These are phyloP conservation scores for Pocillopora damicornis DNA, from an alignment of 64 coral and sea anemone species.

Conservation along the genomic window DNA sequence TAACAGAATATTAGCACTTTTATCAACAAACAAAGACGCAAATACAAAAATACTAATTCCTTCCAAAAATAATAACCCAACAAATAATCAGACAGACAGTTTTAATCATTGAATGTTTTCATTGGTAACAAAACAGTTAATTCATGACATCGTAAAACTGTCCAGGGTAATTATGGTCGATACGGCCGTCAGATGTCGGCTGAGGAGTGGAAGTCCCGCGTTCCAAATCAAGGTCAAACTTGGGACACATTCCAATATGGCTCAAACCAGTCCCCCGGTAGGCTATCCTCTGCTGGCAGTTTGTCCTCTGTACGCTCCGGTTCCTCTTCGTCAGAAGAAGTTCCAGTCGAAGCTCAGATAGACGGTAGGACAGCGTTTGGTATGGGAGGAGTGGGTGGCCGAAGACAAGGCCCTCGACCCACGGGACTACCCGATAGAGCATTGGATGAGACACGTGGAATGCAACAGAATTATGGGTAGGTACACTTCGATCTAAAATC, in stretches of 20 bases:
- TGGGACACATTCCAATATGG: conserved; percentile 57
- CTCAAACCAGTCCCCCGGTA: conserved; percentile 37
- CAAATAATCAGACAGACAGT: no score
- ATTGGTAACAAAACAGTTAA: no score
- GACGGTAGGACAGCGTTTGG: conserved; percentile 9
- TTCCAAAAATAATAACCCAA: no score
- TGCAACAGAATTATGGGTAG: conserved; percentile 26
- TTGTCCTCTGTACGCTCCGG: conserved; percentile 43
- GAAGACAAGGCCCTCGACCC: conserved; percentile 23
- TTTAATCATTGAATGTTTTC: no score
- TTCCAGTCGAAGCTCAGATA: conserved; percentile 20
- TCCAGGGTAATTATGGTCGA: conserved; percentile 38
- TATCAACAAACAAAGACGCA: no score
- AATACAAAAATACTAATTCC: no score
- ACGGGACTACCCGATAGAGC: conserved; percentile 27
- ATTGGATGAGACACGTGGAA: conserved; percentile 9
- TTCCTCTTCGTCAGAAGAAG: conserved; percentile 57
- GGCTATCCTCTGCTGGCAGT: conserved; percentile 44
- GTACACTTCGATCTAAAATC: background rate
- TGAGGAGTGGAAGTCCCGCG: conserved; percentile 51
- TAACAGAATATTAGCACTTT: no score
- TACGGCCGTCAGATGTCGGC: conserved; percentile 57
- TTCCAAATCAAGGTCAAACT: conserved; percentile 11
- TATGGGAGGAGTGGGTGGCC: conserved; percentile 9
- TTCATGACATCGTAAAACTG: background rate